A percentile compares a stretch with the other conserved stretches of the same genome.
Evolutionary conservation across 53 echinoderm and acorn worm genomes (phyloP).

Genomic region (Temnopleurus reevesii): DNA sequence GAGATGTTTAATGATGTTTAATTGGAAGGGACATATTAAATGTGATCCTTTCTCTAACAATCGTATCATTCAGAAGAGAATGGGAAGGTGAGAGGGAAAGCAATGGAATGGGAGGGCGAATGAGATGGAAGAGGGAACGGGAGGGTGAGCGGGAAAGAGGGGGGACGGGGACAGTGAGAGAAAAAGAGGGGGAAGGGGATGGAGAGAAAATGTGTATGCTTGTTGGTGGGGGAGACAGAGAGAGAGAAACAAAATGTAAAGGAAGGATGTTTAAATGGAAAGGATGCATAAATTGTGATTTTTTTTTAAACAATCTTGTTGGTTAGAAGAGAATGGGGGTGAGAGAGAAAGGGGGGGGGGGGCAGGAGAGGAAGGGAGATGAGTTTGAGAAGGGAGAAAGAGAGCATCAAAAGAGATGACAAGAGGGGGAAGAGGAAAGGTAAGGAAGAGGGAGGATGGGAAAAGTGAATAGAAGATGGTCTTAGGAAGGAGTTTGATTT

Average conservation of each 20-base stretch:
- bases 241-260: too few species aligned
- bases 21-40: neutral
- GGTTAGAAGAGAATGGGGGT: too few species aligned
- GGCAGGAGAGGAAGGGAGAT: too few species aligned
- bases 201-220: neutral
- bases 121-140: neutral
- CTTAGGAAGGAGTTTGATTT: too few species aligned
- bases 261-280: too few species aligned
- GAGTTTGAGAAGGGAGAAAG: too few species aligned
- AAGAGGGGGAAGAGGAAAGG: neutral
- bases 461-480: neutral
- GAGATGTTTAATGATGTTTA: neutral
- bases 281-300: too few species aligned
- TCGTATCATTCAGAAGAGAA: neutral
- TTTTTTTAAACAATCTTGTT: too few species aligned
- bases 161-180: neutral
- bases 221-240: neutral
- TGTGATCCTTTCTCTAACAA: too few species aligned
- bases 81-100: neutral
- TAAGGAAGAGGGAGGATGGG: neutral
- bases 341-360: too few species aligned
- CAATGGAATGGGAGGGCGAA: too few species aligned
- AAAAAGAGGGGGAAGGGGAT: neutral
- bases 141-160: constrained; percentile 46
- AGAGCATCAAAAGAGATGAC: neutral